Evolutionary conservation across 2,888 invertebrate species (phyloP), one percentile per base, ranked within the genome.

Genomic region (Tigriopus californicus): DNA sequence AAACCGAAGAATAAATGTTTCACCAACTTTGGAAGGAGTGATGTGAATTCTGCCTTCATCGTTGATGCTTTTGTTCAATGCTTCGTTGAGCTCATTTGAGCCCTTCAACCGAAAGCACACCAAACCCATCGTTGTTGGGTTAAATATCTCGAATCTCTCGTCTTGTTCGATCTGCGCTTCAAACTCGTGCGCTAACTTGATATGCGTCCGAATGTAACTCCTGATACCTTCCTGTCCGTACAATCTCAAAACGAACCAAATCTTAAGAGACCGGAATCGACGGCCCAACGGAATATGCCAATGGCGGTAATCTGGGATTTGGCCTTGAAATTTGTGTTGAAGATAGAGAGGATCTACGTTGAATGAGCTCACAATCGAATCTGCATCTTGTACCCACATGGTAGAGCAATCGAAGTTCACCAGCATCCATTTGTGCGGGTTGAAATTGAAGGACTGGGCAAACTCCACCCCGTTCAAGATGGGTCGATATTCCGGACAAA

Each of bases 371-470:
- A 86, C 81, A 58, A 95, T 75, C 65, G 82, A 77, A 65, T 79
- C 41, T 1, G 62, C 56, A 13, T 62, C 61, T 25, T 62, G 88
- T 3, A 89, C 75, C 97, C 97, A 98, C 86, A 97, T 80, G 0
- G 89, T 83, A 0, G 91, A 90, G 68, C 94, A 94, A 70, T 98
- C 97, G 63, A 94, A 95, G 70, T 87, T 91, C 4, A 91, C 84
- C 61, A 91, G 77, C 74, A 97, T 77, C 84, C 92, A 94, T 74
- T 98, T 97, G 72, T 95, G 94, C 0, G 88, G 82, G 71, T 98
- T 98, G 63, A 92, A 82, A 70, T 90, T 90, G 66, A 94, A 82
- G 0, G 94, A 94, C 68, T 91, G 85, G 0, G 81, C 86, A 60
- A 79, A 78, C 70, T 95, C 79, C 5, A 87, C 70, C 0, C 87